Percentiles rank a stretch among this genome's conserved stretches.
Evolutionary conservation across 2,113 vertebrate species (phyloP).

Genomic region (Pandion haliaetus): DNA sequence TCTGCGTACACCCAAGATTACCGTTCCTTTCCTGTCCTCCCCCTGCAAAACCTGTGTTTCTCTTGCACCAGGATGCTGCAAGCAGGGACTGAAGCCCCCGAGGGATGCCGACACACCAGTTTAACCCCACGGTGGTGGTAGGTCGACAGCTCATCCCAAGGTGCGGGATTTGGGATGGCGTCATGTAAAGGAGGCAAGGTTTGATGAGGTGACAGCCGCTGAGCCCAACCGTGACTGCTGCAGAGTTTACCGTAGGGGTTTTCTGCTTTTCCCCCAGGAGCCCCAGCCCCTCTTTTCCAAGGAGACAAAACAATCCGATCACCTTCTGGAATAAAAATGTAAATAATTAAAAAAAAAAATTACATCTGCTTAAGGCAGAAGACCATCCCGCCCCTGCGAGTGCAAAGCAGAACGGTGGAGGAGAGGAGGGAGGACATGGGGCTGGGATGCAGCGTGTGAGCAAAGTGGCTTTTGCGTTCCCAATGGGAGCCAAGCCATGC

Average conservation of each 20-base stretch:
- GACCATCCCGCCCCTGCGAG: background rate
- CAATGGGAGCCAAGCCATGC: background rate
- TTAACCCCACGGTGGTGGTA: background rate
- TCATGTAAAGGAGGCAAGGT: background rate
- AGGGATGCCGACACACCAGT: background rate
- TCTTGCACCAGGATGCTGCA: background rate
- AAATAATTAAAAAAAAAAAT: background rate
- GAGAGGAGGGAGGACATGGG: background rate
- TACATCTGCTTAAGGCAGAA: background rate
- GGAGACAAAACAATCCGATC: background rate
- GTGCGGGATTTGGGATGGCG: background rate
- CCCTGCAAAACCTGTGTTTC: background rate
- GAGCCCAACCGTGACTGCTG: background rate
- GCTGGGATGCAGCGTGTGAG: background rate
- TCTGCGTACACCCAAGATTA: accelerated
- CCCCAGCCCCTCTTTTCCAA: background rate
- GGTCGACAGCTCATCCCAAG: background rate
- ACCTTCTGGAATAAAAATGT: background rate
- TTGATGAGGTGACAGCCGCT: background rate
- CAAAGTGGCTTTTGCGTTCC: background rate
- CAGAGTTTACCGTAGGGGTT: background rate
- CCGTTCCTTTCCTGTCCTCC: background rate
- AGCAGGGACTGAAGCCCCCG: background rate
- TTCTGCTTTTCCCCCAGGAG: background rate
- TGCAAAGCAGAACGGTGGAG: background rate